A percentile compares a stretch with the other conserved stretches of the same genome.
Conservation (phyloP, 2,888 invertebrate species). For the Pachycephus smyrnensis region DNA sequence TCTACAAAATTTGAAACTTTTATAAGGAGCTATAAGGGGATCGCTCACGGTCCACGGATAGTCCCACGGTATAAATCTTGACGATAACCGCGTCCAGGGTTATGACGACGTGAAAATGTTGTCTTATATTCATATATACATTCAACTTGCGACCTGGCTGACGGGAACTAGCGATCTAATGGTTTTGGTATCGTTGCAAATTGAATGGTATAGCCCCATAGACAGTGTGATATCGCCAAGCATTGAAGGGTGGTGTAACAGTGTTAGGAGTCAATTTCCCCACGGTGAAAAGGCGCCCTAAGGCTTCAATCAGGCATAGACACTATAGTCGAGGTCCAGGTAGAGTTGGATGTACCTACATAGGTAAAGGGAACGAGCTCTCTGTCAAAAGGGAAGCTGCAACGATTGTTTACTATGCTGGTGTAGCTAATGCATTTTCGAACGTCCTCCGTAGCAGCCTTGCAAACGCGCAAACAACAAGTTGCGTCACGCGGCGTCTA, state of each 20-base stretch:
- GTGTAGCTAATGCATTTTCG: neutral
- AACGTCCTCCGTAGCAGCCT: neutral
- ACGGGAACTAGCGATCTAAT: neutral
- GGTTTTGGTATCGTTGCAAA: neutral
- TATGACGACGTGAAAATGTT: neutral
- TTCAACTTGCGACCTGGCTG: neutral
- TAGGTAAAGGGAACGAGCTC: neutral
- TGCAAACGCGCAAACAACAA: neutral
- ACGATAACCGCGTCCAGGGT: neutral
- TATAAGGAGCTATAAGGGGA: neutral
- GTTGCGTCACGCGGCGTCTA: neutral
- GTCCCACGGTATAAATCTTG: neutral
- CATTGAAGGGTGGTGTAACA: neutral
- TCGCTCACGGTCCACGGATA: neutral
- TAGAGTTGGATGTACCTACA: neutral
- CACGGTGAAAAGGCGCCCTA: slow-evolving; percentile 25
- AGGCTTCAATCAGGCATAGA: slow-evolving; percentile 24
- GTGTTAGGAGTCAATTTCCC: neutral
- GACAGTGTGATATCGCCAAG: neutral
- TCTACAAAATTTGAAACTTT: neutral
- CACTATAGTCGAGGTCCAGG: neutral
- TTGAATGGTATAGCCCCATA: neutral
- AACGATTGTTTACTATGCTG: neutral
- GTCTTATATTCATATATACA: neutral
- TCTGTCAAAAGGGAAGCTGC: neutral